These are phyloP conservation scores for Vidua macroura DNA, from an alignment of 2,113 vertebrate genomes.

Conservation along the genomic window DNA sequence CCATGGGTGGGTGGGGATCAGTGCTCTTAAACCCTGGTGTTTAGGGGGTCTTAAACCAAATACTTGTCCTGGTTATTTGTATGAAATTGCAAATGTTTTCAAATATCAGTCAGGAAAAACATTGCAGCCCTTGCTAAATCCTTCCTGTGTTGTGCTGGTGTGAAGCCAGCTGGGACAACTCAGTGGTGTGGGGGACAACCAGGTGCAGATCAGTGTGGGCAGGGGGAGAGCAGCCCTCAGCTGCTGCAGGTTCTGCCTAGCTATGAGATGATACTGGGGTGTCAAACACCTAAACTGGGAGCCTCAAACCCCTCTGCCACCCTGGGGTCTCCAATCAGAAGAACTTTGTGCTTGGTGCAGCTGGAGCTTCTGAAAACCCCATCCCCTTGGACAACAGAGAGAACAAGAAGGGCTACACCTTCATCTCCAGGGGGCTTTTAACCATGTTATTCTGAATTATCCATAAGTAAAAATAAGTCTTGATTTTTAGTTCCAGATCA, in stretches of 20 bases:
- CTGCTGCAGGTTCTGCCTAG: neutral
- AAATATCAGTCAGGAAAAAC: neutral
- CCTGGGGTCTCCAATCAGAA: neutral
- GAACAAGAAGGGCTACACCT: neutral
- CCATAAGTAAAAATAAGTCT: neutral
- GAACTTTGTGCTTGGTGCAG: neutral
- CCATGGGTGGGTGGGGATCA: neutral
- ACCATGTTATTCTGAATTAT: neutral
- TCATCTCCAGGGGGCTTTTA: neutral
- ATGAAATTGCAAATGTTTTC: neutral
- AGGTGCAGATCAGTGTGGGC: neutral
- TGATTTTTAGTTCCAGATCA: constrained; percentile 18
- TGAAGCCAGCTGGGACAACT: neutral
- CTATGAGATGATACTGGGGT: fast-evolving
- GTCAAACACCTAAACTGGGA: neutral
- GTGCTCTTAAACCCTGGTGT: neutral
- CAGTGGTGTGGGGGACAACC: neutral
- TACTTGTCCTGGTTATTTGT: neutral
- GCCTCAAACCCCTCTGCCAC: neutral
- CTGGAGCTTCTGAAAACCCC: neutral
- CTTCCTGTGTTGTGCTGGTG: neutral
- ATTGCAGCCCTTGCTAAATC: neutral
- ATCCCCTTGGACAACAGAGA: neutral
- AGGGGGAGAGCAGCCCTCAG: neutral
- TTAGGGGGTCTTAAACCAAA: neutral